Evolutionary conservation across 2,797 vertebrate genomes (phyloP), one percentile per base, ranked within the genome.

Genomic region (Phoebastria nigripes): DNA sequence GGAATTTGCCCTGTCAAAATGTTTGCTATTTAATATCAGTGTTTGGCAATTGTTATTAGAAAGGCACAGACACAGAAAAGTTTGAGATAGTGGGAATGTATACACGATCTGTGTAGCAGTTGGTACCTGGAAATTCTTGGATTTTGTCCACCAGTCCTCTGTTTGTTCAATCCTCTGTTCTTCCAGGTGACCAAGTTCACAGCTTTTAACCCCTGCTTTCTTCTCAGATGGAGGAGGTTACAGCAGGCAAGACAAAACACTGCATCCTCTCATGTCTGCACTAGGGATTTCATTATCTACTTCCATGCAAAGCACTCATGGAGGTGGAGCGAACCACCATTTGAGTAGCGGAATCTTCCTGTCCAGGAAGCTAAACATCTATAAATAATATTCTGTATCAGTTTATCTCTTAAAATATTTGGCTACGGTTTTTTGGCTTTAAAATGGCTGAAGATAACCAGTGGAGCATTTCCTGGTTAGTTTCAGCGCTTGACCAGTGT

Each of bases 1-100:
- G 39, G 59, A 96, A 94, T 89, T 93, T 95, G 55, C 66, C 71
- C 62, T 93, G 86, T 95, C 95, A 95, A 96, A 96, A 94, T 90
- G 90, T 96, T 97, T 96, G 63, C 58, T 94, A 70, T 85, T 94
- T 94, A 76, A 81, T 82, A 89, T 63, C 65, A 47, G 33, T 82
- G 44, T 96, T 88, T 96, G 72, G 54, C 65, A 83, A 94, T 82
- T 67, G 37, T 95, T 85, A 70, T 72, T 74, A 67, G 41, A 70
- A 94, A 93, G 5, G 33, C 73, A 39, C 56, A 93, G 73, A 63
- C 25, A 77, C 65, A 81, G 59, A 89, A 87, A 90, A 76, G 26
- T 95, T 96, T 91, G 26, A 20, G 88, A 21, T 20, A 51, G 16
- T 77, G 37, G 62, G 67, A 77, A 66, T 62, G 44, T 31, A 26